Base-by-base conservation (phyloP, 2,797 vertebrate genomes). In the Silurus aristotelis region DNA sequence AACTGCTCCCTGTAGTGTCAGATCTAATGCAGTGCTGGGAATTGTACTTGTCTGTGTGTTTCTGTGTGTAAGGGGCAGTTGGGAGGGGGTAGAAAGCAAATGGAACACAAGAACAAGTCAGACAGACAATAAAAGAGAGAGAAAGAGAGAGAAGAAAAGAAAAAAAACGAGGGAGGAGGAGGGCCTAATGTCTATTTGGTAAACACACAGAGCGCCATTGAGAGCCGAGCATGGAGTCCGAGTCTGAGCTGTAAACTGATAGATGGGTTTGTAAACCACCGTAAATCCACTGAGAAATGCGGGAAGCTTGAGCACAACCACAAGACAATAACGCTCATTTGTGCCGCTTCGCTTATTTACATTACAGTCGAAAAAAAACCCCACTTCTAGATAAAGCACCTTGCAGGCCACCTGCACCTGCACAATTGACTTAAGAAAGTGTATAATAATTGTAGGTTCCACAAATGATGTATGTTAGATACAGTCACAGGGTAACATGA, bases 131-230 rank as follows among this genome's bases (percentile, higher is more conserved):
- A 22, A 14, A 14, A 46, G 22, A 8, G 31, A 52, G 48, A 27
- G 43, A 46, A 22, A 77, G 70, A 6, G 60, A 77, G 38, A 58
- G 63, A 84, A 80, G 78, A 43, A 48, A 52, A 83, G 70, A 73
- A 75, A 85, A 79, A 61, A 80, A 68, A 71, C 85, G 38, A 83
- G 52, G 67, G 55, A 48, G 70, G 80, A 85, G 76, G 86, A 81
- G 87, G 89, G 90, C 86, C 92, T 90, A 89, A 92, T 90, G 87
- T 83, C 92, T 87, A 84, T 93, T 94, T 91, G 93, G 90, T 91
- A 84, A 83, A 25, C 89, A 93, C 85, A 95, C 93, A 94, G 93
- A 94, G 90, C 89, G 78, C 93, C 88, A 94, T 95, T 95, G 92
- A 95, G 88, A 83, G 85, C 46, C 20, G 89, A 90, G 89, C 55